These are phyloP conservation scores for Bombus superbus DNA, from an alignment of 1,140 invertebrate species.

Conservation along the genomic window DNA sequence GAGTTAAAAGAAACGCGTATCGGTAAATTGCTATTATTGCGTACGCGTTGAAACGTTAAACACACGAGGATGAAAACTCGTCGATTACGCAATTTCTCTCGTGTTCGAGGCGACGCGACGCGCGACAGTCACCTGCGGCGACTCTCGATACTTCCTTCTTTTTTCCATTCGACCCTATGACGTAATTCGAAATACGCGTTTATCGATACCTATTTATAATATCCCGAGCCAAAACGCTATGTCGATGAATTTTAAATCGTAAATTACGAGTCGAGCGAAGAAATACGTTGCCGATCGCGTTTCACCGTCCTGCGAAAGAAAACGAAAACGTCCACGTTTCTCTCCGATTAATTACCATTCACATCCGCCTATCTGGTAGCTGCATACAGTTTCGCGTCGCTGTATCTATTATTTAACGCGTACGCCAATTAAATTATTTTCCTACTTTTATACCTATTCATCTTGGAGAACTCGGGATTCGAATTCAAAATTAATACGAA, in stretches of 20 bases:
- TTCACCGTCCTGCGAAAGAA: not conserved
- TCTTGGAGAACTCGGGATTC: too few relatives aligned
- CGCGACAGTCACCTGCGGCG: slow-evolving; percentile 10
- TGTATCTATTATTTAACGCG: not conserved
- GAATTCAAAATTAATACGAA: not conserved
- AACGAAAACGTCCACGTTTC: not conserved
- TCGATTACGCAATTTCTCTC: slow-evolving; percentile 27
- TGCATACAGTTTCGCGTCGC: not conserved
- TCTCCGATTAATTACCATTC: slow-evolving; percentile 9
- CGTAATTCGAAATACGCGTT: slow-evolving; percentile 36
- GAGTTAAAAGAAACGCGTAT: not conserved
- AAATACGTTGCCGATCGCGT: not conserved
- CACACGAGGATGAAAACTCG: slow-evolving; percentile 20
- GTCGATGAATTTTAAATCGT: slow-evolving; percentile 18
- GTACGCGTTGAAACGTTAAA: not conserved
- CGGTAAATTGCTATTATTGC: not conserved
- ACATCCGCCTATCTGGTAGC: not conserved
- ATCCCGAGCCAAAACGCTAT: not conserved
- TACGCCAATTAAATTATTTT: not conserved
- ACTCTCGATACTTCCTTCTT: slow-evolving; percentile 10
- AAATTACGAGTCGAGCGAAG: slow-evolving; percentile 10
- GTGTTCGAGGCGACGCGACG: not conserved
- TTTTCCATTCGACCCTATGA: slow-evolving; percentile 23
- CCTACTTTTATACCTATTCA: too few relatives aligned
- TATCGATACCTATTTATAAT: slow-evolving; percentile 40